Base-by-base conservation (phyloP, 2,113 vertebrate species). In the Entomyzon cyanotis region DNA sequence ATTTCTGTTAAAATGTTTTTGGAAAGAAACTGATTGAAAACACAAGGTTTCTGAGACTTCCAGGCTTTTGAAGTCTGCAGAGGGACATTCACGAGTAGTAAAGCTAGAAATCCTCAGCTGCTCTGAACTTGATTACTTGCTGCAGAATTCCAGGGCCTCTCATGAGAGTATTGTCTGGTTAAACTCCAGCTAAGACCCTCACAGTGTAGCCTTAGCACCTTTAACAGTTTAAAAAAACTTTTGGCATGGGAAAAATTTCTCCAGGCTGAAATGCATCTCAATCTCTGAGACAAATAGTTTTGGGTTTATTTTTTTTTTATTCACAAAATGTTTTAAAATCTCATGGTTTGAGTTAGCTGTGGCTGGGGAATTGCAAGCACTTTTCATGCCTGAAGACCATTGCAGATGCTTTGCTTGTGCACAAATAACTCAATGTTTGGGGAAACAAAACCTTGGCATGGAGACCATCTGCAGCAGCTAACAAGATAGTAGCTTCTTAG, bases 321-420 rank as follows among this genome's bases (percentile, higher is more conserved):
- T 46, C 33, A 91, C 22, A 89, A 82, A 87, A 87, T 68, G 22
- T 27, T 78, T 90, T 71, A 62, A 87, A 87, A 80, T 81, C 35
- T 89, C 56, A 44, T 75, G 11, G 24, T 77, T 89, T 95, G 47
- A 71, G 60, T 71, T 89, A 56, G 81, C 52, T 84, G 35, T 3
- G 4, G 15, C 11, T 67, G 18, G 84, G 73, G 73, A 94, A 89
- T 77, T 71, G 22, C 17, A 75, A 89, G 31, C n/a, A 74, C 9
- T 93, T 89, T 94, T 94, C 39, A 16, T 75, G 68, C 86, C 76
- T 81, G 83, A 93, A 87, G 73, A 95, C 35, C 60, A 47, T 87
- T 94, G 91, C 52, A 89, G 69, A 79, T 2, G 0, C 35, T 94
- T 75, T 94, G 27, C 15, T 92, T 92, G 35, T 67, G 68, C 60